Conservation (phyloP, 2,113 vertebrate species). For the Helogale parvula region DNA sequence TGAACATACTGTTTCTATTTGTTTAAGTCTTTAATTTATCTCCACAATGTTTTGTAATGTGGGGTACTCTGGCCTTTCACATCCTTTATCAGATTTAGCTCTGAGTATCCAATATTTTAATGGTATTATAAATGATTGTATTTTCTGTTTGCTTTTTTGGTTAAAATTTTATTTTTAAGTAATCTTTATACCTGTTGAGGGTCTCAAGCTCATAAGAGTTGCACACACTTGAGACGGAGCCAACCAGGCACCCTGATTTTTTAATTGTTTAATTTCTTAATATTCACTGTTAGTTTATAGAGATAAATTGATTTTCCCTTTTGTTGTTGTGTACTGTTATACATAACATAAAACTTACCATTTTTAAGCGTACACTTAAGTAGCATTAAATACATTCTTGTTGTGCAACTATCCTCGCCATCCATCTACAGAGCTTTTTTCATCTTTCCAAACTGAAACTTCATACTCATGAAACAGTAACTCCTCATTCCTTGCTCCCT, state of each 20-base stretch:
- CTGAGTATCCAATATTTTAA: neutral
- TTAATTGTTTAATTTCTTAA: neutral
- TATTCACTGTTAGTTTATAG: neutral
- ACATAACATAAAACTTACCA: neutral
- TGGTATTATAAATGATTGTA: neutral
- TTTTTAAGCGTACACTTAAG: neutral
- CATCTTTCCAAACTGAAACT: conserved; percentile 20
- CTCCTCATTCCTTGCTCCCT: neutral
- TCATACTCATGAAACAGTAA: neutral
- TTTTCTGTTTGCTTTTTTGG: neutral
- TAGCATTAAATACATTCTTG: neutral
- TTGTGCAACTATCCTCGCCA: neutral
- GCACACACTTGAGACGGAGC: neutral
- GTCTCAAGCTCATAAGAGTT: neutral
- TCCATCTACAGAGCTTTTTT: neutral
- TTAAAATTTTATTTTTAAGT: too few species aligned
- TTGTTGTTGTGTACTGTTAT: neutral
- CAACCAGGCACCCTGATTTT: neutral
- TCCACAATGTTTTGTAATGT: neutral
- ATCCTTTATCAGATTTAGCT: neutral
- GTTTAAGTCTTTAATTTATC: neutral
- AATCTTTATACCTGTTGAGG: neutral
- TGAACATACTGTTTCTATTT: neutral
- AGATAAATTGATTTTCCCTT: neutral
- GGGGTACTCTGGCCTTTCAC: neutral